phyloP scores from a whole-genome alignment of 2,113 vertebrate species.

The Indicator maculatus region DNA sequence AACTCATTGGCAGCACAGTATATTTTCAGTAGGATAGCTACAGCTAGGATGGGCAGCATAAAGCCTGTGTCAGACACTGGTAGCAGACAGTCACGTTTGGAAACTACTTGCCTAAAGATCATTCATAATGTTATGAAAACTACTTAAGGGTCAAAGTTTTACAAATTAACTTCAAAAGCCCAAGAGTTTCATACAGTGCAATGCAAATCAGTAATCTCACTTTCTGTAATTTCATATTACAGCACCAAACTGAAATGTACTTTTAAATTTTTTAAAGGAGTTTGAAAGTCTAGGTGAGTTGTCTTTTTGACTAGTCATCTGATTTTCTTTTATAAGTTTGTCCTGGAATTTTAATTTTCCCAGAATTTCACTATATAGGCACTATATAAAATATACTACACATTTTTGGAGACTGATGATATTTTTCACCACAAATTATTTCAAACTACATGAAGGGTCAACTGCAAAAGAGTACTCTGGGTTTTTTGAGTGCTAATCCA shows the following conservation, averaged over 20 bases:
- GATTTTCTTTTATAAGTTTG: neutral
- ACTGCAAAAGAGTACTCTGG: neutral
- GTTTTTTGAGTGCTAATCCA: neutral
- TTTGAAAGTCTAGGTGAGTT: neutral
- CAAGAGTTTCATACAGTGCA: neutral
- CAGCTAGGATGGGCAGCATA: neutral
- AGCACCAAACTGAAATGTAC: neutral
- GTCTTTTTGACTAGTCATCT: neutral
- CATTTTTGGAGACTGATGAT: neutral
- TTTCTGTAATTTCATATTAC: neutral
- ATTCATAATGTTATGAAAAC: conserved; percentile 4
- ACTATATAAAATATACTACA: neutral
- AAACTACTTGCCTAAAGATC: neutral
- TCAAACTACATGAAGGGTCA: neutral
- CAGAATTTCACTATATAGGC: neutral
- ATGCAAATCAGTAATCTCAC: neutral
- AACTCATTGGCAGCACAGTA: accelerated
- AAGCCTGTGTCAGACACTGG: neutral
- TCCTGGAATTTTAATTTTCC: neutral
- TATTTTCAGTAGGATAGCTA: neutral
- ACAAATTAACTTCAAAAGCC: neutral
- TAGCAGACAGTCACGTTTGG: neutral
- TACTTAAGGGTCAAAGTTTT: neutral
- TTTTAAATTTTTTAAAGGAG: neutral
- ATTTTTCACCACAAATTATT: neutral